Evolutionary conservation across 2,797 vertebrate species (phyloP), one percentile per base, ranked within the genome.

Genomic region (Nasua narica): DNA sequence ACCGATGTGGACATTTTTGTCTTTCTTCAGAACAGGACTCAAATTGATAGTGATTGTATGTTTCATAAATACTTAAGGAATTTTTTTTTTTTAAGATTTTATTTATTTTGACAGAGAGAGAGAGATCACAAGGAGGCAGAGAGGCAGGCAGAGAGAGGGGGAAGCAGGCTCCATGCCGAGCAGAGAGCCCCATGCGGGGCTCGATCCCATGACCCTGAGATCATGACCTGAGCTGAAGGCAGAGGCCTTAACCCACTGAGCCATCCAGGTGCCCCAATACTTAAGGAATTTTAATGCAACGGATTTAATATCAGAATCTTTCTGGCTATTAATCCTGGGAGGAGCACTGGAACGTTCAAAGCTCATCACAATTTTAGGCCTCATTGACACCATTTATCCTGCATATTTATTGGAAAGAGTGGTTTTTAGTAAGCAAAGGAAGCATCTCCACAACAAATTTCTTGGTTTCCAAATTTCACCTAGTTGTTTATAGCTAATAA

Each of bases 361-460:
- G 29, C 29, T 77, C 54, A 78, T 93, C 77, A 87, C 77, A 94
- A 77, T 95, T 90, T 95, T 43, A 97, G 69, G 82, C n/a, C 85
- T 94, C 81, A 58, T 40, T 92, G 90, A 88, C 40, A 84, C 2
- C 60, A 74, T 90, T 92, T 85, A 90, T 78, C 27, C 35, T 65
- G 27, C 0, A 0, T 70, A 37, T 82, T 95, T 95, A 90, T 48
- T 74, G 25, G 43, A 94, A 62, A 92, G n/a, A 67, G 35, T 46
- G 18, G 3, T 78, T 90, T 85, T 92, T 65, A 90, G 90, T 54
- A 15, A 90, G 43, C 32, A 83, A 70, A 87, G n/a, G 40, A 93
- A 95, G 21, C 9, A 29, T 77, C 5, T 1, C 8, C 54, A 46
- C 40, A 72, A 60, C n/a, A 58, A 35, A 67, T 74, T 40, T 77